Base-by-base conservation (phyloP, 1,140 invertebrate genomes). In the Gryon sp. region DNA sequence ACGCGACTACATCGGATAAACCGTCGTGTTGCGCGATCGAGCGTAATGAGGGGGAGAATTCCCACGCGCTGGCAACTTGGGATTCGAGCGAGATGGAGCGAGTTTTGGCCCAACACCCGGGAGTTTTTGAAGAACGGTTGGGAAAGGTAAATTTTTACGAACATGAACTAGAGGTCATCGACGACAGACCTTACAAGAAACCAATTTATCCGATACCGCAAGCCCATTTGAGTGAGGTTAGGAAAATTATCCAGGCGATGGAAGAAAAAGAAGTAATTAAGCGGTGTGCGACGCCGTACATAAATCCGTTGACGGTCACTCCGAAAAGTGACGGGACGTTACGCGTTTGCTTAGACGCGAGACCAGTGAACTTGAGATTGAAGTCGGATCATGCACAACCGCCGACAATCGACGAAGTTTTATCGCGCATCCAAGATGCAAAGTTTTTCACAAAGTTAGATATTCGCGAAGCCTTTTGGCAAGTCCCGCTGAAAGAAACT, bases 361-460 rank as follows among this genome's bases (percentile, higher is more conserved):
- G 46, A 5, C 6, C 46, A 11, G 20, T 52, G 7, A 36, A 52
- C 6, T 6, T 22, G 11, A 0, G 30, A 12, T 6, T 52, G 18
- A 19, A 34, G 1, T 34, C 28, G 1, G 46, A 52, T 11, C 46
- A 52, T n/a, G 30, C 46, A 2, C 46, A 34, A 9, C 48, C 48
- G 0, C 48, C 48, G 2, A 36, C 16, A 0, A 22, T 52, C 14
- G 19, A 52, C 4, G 48, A 52, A 4, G 15, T 52, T 20, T n/a
- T 36, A 5, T 52, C 32, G 0, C 6, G 32, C 2, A 11, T 52
- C 12, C 15, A 52, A 20, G 48, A 36, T 14, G 48, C 48, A 0
- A 19, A 36, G 12, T 5, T 52, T 7, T 52, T 20, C 14, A 36
- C 48, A 0, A 52, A 52, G 7, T 18, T 52, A 4, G 30, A 52